Conservation (phyloP, 2,888 invertebrate genomes). For the Parapristionchus giblindavisi region DNA sequence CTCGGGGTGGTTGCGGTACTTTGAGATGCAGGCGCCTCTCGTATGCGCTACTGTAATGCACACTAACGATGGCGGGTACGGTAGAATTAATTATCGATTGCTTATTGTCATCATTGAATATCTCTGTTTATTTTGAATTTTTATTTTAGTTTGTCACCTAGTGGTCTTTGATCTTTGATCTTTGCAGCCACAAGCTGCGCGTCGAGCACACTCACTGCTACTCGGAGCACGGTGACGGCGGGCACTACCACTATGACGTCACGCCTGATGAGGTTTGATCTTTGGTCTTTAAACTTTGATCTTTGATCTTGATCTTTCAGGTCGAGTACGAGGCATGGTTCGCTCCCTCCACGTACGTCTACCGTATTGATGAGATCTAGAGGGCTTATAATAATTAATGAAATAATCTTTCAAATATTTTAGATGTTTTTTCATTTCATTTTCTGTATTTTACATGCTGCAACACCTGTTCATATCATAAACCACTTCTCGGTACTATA, state of each 20-base stretch:
- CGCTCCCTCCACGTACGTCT: constrained; percentile 76
- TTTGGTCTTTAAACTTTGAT: not conserved
- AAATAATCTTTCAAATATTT: too few species aligned
- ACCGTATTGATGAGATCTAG: constrained; percentile 74
- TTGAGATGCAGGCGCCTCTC: constrained; percentile 87
- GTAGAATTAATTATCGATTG: not conserved
- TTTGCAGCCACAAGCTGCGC: constrained; percentile 81
- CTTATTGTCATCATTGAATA: not conserved
- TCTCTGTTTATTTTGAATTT: not conserved
- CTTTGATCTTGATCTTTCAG: constrained; percentile 17
- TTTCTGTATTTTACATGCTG: too few species aligned
- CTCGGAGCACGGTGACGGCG: constrained; percentile 73
- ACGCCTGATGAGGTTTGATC: constrained; percentile 78
- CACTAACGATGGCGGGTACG: constrained; percentile 80
- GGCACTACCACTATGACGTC: constrained; percentile 95
- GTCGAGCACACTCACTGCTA: constrained; percentile 94
- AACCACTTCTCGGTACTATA: too few species aligned
- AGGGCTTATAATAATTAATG: too few species aligned
- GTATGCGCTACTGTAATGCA: constrained; percentile 87
- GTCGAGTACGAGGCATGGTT: constrained; percentile 91
- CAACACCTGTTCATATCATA: too few species aligned
- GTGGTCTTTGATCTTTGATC: not conserved
- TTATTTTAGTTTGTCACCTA: too few species aligned
- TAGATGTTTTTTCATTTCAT: too few species aligned
- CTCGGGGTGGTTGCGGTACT: constrained; percentile 85